Evolutionary conservation across 2,113 vertebrate genomes (phyloP).

Genomic region (Tichodroma muraria): DNA sequence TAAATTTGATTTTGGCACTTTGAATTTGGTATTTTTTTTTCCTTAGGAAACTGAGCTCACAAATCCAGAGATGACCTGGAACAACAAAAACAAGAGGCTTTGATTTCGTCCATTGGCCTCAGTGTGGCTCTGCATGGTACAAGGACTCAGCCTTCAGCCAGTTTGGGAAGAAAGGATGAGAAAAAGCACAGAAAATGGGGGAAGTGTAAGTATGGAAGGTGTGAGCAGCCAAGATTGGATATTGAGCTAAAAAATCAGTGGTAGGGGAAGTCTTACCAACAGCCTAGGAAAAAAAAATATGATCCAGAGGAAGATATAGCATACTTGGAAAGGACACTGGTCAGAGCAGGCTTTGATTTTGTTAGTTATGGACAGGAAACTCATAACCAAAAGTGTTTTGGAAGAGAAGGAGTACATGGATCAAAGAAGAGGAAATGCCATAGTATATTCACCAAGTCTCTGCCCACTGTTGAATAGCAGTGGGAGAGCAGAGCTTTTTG

Average conservation of each 20-base stretch:
- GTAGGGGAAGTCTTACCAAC: not conserved
- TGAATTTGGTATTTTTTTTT: not conserved
- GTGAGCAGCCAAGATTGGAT: not conserved
- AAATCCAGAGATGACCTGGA: not conserved
- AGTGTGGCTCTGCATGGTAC: not conserved
- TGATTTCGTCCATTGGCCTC: not conserved
- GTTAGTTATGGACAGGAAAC: not conserved
- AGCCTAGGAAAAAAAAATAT: not conserved
- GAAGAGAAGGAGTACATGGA: not conserved
- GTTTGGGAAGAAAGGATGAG: not conserved
- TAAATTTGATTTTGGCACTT: not conserved
- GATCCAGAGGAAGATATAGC: not conserved
- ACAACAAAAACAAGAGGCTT: not conserved
- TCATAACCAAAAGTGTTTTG: not conserved
- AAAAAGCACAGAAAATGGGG: not conserved
- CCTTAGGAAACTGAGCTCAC: not conserved
- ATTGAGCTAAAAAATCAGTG: not conserved
- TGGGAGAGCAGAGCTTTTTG: not conserved
- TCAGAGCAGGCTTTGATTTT: not conserved
- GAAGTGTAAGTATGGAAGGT: not conserved
- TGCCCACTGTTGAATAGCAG: not conserved
- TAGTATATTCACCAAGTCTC: not conserved
- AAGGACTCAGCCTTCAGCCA: not conserved
- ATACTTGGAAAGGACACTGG: not conserved
- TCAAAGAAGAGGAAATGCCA: not conserved